These are phyloP conservation scores for Allygus modestus DNA, from an alignment of 2,888 invertebrate species.

Conservation along the genomic window DNA sequence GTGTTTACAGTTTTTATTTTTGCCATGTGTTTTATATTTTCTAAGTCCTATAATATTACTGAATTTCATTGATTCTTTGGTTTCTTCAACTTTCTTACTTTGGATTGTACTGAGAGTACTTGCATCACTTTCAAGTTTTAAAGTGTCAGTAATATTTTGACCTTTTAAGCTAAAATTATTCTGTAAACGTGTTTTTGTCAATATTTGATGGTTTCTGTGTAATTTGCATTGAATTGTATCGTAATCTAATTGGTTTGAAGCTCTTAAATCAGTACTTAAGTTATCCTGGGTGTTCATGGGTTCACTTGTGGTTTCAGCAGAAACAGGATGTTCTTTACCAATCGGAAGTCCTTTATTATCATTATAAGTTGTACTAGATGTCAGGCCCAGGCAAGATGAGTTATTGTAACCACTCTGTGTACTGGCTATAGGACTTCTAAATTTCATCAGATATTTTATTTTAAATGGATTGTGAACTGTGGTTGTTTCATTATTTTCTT, in stretches of 20 bases:
- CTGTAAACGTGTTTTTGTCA: not conserved
- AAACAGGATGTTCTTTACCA: not conserved
- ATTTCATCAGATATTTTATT: constrained; percentile 15
- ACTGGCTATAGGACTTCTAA: not conserved
- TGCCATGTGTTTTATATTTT: not conserved
- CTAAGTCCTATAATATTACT: not conserved
- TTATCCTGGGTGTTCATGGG: not conserved
- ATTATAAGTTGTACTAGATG: not conserved
- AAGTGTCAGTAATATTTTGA: not conserved
- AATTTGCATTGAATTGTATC: not conserved
- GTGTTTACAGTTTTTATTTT: constrained; percentile 6
- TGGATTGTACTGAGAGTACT: not conserved
- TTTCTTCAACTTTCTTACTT: not conserved
- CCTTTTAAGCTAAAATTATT: not conserved
- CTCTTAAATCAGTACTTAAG: not conserved
- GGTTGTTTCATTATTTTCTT: not conserved
- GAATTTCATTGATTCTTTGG: not conserved
- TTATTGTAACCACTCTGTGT: not conserved
- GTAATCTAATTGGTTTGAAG: not conserved
- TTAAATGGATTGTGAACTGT: constrained; percentile 8
- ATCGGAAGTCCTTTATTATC: not conserved
- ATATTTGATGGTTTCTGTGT: not conserved
- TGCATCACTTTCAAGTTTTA: not conserved
- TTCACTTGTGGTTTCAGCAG: not conserved
- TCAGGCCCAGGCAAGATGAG: not conserved